Evolutionary conservation across 2,888 invertebrate species (phyloP), one percentile per base, ranked within the genome.

Genomic region (Scrobipalpa atriplicella): DNA sequence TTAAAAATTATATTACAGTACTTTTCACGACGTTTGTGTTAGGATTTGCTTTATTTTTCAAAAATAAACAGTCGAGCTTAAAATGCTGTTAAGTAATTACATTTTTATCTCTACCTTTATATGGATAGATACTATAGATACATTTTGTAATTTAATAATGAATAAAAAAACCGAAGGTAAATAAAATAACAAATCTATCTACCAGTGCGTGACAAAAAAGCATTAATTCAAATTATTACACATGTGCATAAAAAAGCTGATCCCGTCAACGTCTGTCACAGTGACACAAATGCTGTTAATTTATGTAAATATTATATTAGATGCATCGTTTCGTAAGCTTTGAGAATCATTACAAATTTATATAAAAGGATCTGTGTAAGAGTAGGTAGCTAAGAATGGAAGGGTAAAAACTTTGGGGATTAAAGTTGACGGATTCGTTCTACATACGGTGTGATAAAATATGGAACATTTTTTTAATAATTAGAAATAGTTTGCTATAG

Each of bases 231-330:
- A 29, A 47, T 47, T 47, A 47, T 47, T 47, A 47, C 8, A 9
- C n/a, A 47, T n/a, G 3, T 16, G n/a, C n/a, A 13, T 16, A 13
- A 47, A n/a, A 13, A 47, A 13, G n/a, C n/a, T n/a, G n/a, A 68
- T 65, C 68, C 62, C 47, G 29, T 63, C 58, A 65, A 66, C 51
- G 36, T 65, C 60, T 67, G 62, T 65, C 63, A 62, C 38, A 21
- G 38, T 62, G 36, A 62, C 62, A 63, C 51, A 51, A 65, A 66
- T 47, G 63, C 21, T 58, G 47, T 58, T 63, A 66, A 66, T 58
- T 47, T 58, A 66, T 66, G 63, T 11, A 36, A 66, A 66, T 58
- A 41, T 43, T 3, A 43, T 52, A 43, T 19, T 60, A 39, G 6
- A 62, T 64, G 39, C 54, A 62, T 52, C 52, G 52, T 16, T 52